These are phyloP conservation scores for Drosophila takahashii DNA, from an alignment of 1,140 invertebrate species.

Conservation along the genomic window DNA sequence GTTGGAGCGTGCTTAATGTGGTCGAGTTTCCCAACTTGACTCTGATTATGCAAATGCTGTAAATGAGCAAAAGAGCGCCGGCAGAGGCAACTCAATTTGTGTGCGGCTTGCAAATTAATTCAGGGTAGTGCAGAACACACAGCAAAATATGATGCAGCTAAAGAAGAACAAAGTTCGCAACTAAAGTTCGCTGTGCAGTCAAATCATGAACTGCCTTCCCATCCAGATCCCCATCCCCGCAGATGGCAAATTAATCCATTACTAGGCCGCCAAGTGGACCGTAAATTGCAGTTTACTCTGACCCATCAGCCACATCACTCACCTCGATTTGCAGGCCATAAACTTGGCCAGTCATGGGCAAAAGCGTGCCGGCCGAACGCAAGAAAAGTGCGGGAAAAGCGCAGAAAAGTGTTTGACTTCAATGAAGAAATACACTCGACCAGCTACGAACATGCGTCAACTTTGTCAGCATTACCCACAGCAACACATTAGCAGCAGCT, in stretches of 20 bases:
- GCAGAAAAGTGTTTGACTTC: slow-evolving; percentile 27
- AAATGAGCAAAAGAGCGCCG: slow-evolving; percentile 43
- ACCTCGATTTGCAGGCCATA: slow-evolving; percentile 57
- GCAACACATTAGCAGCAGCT: slow-evolving; percentile 70
- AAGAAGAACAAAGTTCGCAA: slow-evolving; percentile 21
- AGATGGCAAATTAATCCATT: slow-evolving; percentile 62
- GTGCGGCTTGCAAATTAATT: slow-evolving; percentile 41
- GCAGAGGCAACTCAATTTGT: slow-evolving; percentile 34
- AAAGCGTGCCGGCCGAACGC: slow-evolving; percentile 37
- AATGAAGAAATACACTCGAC: slow-evolving; percentile 52
- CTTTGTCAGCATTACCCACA: slow-evolving; percentile 58
- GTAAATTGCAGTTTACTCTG: slow-evolving; percentile 62
- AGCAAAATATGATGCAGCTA: slow-evolving; percentile 22
- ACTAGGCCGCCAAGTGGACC: slow-evolving; percentile 53
- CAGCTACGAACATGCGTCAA: slow-evolving; percentile 47
- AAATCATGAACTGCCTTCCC: slow-evolving; percentile 13
- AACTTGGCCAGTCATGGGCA: slow-evolving; percentile 56
- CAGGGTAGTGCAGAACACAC: slow-evolving; percentile 18
- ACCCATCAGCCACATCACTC: slow-evolving; percentile 32
- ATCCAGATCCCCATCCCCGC: slow-evolving; percentile 15
- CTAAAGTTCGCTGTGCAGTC: slow-evolving; percentile 19
- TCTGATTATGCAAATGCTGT: slow-evolving; percentile 63
- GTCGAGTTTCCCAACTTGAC: slow-evolving; percentile 37
- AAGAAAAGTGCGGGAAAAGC: slow-evolving; percentile 26
- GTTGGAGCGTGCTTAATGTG: slow-evolving; percentile 55